A percentile compares a stretch with the other conserved stretches of the same genome.
These are phyloP conservation scores for Chrysocyon brachyurus DNA, from an alignment of 2,797 vertebrate species.

Conservation along the genomic window DNA sequence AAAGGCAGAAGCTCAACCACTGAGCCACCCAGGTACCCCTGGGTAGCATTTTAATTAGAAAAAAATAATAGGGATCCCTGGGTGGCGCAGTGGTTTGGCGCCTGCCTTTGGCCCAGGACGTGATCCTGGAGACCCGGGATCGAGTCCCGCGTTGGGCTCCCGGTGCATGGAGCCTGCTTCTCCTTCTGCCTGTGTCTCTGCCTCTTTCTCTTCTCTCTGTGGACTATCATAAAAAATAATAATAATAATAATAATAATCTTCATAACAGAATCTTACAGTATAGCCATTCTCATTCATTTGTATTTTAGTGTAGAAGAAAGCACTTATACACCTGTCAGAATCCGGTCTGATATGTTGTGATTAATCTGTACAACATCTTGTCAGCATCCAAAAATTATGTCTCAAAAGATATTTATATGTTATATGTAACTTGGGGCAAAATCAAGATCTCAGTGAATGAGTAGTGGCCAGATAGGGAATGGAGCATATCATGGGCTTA, in stretches of 20 bases:
- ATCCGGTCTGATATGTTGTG: slow-evolving; percentile 30
- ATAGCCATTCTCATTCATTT: background rate
- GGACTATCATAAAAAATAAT: no score
- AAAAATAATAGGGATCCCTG: background rate
- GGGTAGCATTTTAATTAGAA: slow-evolving; percentile 16
- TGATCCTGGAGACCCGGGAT: no score
- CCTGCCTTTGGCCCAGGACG: no score
- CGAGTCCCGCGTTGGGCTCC: no score
- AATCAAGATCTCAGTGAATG: slow-evolving; percentile 35
- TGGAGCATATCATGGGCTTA: background rate
- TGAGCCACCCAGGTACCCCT: no score
- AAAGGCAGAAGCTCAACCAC: no score
- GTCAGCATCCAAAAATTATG: slow-evolving; percentile 34
- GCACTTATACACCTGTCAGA: slow-evolving; percentile 8
- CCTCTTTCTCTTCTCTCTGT: no score
- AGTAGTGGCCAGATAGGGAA: background rate
- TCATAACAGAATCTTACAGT: background rate
- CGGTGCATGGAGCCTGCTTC: no score
- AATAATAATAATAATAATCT: background rate
- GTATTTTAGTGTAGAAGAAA: background rate
- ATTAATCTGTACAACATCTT: slow-evolving; percentile 25
- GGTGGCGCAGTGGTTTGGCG: no score
- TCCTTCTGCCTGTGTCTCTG: no score
- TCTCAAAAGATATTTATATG: slow-evolving; percentile 12
- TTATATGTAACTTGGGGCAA: background rate